Evolutionary conservation across 2,888 invertebrate species (phyloP), one percentile per base, ranked within the genome.

Genomic region (Pimpla rufipes): DNA sequence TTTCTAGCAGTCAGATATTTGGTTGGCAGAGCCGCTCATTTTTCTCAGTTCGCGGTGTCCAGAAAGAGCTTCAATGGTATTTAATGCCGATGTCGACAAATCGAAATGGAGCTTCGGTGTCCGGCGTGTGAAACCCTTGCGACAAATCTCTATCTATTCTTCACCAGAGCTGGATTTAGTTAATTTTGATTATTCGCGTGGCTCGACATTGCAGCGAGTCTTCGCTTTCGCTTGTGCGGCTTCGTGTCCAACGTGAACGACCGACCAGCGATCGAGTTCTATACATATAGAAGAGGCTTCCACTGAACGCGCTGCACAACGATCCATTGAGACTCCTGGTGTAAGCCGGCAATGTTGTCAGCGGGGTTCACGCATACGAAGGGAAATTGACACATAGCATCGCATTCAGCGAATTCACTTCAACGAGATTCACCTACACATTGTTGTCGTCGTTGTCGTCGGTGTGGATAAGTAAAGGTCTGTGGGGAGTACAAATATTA

Each of bases 131-230:
- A 57, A 50, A 62, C 13, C 42, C 62, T 13, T 18, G 74, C 37
- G 59, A 35, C 40, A 52, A 57, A 78, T 78, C 78, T 29, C 29
- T 5, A 29, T 59, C 23, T 62, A 70, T 50, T 23, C 40, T 70
- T 47, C 35, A 70, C 37, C 40, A 11, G 16, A 40, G 29, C 59
- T 50, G 40, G 62, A 16, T 64, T 70, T 52, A 55, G 66, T 67
- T 55, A 66, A 67, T 76, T 67, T 76, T 62, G 70, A 78, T 70
- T 70, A 70, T 70, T 55, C 64, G 35, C 78, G 29, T 52, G 7
- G 77, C 57, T 42, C 59, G 23, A 59, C 47, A 45, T 35, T 42
- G 74, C 47, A 45, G 50, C 29, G 52, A 23, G 57, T 21, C 6
- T 55, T 42, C 23, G 35, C n/a, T 79, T 55, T 42, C 23, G 35